Percentiles rank a stretch among this genome's conserved stretches.
Conservation (phyloP, 2,888 invertebrate genomes). For the Machimus rusticus region DNA sequence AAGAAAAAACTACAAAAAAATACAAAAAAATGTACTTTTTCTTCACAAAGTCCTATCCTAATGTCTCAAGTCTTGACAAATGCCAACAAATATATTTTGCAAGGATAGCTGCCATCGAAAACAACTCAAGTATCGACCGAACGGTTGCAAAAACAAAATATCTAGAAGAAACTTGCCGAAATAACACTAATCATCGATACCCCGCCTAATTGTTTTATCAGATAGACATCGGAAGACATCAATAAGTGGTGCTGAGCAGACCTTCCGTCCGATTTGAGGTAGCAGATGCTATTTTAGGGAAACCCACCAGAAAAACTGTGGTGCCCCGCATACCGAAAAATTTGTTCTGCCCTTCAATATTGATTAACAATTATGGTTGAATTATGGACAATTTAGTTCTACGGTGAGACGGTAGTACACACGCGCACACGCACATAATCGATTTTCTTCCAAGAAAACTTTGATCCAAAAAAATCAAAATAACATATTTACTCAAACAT, state of each 20-base stretch:
- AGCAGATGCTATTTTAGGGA: neutral
- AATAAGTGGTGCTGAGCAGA: neutral
- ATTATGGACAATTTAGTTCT: neutral
- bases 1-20: neutral
- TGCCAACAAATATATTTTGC: neutral
- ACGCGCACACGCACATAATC: neutral
- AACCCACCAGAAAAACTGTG: neutral
- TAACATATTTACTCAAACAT: neutral
- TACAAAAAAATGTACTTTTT: neutral
- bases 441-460: neutral
- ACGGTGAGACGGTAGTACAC: neutral
- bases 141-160: neutral
- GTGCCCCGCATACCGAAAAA: neutral
- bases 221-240: neutral
- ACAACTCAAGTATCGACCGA: neutral
- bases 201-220: neutral
- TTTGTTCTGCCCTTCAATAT: neutral
- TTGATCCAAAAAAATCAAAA: neutral
- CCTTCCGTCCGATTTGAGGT: neutral
- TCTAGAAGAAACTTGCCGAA: neutral
- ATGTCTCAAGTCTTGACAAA: neutral
- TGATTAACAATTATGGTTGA: neutral
- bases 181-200: neutral
- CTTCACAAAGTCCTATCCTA: neutral
- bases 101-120: neutral